Conservation (phyloP, 2,113 vertebrate species). For the Platichthys flesus region DNA sequence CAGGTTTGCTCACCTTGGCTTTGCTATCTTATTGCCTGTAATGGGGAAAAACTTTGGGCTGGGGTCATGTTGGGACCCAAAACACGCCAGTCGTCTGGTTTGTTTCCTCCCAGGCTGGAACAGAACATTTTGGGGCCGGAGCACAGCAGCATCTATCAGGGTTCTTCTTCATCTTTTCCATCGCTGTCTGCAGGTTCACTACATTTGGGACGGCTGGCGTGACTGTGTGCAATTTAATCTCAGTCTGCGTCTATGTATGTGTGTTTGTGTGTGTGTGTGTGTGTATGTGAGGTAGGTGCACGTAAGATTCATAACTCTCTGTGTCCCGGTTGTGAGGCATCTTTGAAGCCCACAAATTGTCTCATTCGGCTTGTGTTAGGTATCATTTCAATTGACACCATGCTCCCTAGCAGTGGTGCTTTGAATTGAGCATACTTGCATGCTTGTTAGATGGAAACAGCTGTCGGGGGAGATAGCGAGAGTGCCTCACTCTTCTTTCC, state of each 20-base stretch:
- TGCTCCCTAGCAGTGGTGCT: constrained; percentile 58
- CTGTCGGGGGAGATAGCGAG: constrained; percentile 73
- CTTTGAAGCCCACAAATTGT: constrained; percentile 68
- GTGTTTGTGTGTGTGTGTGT: not conserved
- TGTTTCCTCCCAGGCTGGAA: too few species aligned
- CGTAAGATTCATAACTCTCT: constrained; percentile 45
- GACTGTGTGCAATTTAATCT: constrained; percentile 52
- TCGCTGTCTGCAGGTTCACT: constrained; percentile 27
- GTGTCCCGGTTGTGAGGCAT: constrained; percentile 58
- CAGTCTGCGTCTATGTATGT: not conserved
- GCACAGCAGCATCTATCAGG: constrained; percentile 3
- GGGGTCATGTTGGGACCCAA: too few species aligned
- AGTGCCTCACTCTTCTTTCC: constrained; percentile 61
- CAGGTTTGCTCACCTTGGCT: too few species aligned
- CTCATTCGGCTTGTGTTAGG: constrained; percentile 65
- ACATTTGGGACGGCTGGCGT: constrained; percentile 30
- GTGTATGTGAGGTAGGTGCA: constrained; percentile 8
- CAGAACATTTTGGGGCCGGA: too few species aligned
- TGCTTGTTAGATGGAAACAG: constrained; percentile 77
- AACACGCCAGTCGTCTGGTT: too few species aligned
- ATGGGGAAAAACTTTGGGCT: too few species aligned
- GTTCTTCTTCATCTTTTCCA: constrained; percentile 22
- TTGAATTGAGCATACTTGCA: constrained; percentile 68
- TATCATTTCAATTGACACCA: constrained; percentile 73
- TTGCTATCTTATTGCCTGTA: too few species aligned